Conservation (phyloP, 2,113 vertebrate species). For the Stegostoma tigrinum region DNA sequence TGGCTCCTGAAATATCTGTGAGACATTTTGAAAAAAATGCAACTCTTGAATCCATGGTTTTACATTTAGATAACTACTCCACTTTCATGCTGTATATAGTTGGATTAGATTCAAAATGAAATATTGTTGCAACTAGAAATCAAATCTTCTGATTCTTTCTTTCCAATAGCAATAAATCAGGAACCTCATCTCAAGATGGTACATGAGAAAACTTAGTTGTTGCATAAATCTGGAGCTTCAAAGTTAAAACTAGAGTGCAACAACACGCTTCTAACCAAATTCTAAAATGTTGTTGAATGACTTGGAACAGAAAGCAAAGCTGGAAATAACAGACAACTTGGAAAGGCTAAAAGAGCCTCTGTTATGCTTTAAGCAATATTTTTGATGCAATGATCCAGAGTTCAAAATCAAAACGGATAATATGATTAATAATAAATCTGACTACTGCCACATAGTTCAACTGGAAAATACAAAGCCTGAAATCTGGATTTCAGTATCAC, state of each 20-base stretch:
- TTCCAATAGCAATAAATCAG: background rate
- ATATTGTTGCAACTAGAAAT: background rate
- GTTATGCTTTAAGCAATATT: background rate
- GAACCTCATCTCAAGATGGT: background rate
- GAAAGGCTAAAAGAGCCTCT: background rate
- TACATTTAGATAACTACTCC: background rate
- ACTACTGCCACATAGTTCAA: background rate
- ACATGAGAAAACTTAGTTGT: background rate
- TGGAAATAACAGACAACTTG: background rate
- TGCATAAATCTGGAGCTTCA: background rate
- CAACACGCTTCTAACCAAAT: background rate
- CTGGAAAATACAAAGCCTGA: background rate
- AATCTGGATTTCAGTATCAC: background rate
- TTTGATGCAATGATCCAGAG: background rate
- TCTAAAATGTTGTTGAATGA: background rate
- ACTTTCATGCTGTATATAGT: background rate
- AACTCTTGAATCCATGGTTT: background rate
- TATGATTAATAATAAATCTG: background rate
- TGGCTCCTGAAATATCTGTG: constrained; percentile 66
- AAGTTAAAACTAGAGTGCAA: background rate
- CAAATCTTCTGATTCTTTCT: background rate
- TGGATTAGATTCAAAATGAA: background rate
- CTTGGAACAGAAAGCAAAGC: background rate
- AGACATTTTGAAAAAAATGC: constrained; percentile 27
- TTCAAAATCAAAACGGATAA: background rate